These are phyloP conservation scores for Anisognathus igniventris DNA, from an alignment of 2,797 vertebrate genomes.

Conservation along the genomic window DNA sequence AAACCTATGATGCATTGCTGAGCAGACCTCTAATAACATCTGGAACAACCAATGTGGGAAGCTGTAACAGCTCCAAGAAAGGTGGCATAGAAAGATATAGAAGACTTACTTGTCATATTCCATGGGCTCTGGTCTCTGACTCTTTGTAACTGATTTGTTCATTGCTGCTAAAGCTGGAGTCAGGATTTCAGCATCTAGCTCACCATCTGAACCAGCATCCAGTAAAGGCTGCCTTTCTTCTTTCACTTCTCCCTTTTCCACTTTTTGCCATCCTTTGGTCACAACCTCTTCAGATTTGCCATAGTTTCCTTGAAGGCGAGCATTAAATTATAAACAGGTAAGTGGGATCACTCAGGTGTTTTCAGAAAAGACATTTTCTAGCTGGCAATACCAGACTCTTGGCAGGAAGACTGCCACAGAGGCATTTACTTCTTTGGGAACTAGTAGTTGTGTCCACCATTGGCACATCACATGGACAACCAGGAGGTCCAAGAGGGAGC, in stretches of 20 bases:
- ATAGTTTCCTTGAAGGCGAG: slow-evolving; percentile 78
- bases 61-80: not conserved
- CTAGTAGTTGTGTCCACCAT: not conserved
- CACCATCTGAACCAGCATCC: slow-evolving; percentile 46
- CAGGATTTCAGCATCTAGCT: slow-evolving; percentile 39
- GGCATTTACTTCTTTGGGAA: not conserved
- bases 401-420: not conserved
- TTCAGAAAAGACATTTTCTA: not conserved
- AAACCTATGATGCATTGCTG: not conserved
- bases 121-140: slow-evolving; percentile 77
- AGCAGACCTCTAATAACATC: not conserved
- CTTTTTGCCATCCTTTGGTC: slow-evolving; percentile 71
- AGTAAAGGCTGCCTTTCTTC: slow-evolving; percentile 67
- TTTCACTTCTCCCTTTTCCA: slow-evolving; percentile 45
- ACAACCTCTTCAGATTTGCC: slow-evolving; percentile 80
- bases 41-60: not conserved
- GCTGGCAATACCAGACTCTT: not conserved
- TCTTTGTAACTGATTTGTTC: slow-evolving; percentile 76
- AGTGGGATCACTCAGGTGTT: not conserved
- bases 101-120: slow-evolving; percentile 82
- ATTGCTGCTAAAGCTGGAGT: slow-evolving; percentile 35
- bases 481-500: not conserved
- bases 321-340: not conserved
- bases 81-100: not conserved
- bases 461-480: not conserved